Evolutionary conservation across 2,113 vertebrate species (phyloP).

Genomic region (Trematomus loennbergii): DNA sequence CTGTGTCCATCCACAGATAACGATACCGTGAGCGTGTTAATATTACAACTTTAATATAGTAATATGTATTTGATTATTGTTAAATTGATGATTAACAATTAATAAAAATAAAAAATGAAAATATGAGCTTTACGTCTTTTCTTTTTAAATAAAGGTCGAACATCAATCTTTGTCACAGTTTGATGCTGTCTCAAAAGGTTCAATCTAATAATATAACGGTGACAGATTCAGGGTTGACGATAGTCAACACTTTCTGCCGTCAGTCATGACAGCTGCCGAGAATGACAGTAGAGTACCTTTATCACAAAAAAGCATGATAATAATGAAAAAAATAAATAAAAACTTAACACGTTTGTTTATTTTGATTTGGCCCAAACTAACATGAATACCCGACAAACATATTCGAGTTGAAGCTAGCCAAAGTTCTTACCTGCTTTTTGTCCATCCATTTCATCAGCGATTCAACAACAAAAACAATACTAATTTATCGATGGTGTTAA

Average conservation of each 20-base stretch:
- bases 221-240: neutral
- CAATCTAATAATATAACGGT: neutral
- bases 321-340: neutral
- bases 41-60: too few species aligned
- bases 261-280: neutral
- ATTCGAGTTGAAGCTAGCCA: conserved; percentile 65
- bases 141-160: neutral
- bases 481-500: neutral
- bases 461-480: neutral
- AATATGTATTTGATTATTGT: neutral
- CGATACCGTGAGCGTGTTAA: too few species aligned
- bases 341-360: conserved; percentile 36
- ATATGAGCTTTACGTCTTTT: neutral
- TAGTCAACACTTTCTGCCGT: neutral
- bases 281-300: neutral
- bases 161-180: neutral
- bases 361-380: conserved; percentile 43
- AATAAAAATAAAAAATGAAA: neutral
- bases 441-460: conserved; percentile 70
- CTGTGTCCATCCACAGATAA: too few species aligned
- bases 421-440: conserved; percentile 73
- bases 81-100: neutral
- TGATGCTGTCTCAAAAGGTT: neutral
- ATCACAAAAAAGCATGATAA: neutral
- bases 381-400: conserved; percentile 69